Evolutionary conservation across 92 coral and sea anemone species (phyloP).

Genomic region (Bergia puertoricense): DNA sequence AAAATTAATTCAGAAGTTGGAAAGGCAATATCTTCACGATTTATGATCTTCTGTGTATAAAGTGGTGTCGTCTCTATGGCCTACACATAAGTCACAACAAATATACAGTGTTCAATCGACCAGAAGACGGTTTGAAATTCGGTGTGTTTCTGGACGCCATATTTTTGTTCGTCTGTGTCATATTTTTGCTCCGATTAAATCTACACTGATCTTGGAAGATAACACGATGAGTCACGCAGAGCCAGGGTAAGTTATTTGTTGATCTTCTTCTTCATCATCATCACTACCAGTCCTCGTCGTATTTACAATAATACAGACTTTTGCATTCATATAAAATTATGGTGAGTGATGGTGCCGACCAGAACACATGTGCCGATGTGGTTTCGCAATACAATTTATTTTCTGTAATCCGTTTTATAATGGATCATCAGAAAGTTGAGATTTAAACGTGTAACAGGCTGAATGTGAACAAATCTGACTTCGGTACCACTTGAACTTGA

Average conservation of each 20-base stretch:
- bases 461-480: too few relatives aligned
- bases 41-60: conserved; percentile 34
- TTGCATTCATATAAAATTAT: too few relatives aligned
- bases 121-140: conserved; percentile 6
- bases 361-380: too few relatives aligned
- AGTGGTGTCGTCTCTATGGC: conserved; percentile 66
- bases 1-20: conserved; percentile 28
- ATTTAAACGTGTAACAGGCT: too few relatives aligned
- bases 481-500: too few relatives aligned
- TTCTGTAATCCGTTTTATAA: too few relatives aligned
- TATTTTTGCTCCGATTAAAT: not conserved
- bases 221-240: conserved; percentile 82
- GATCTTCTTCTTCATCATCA: not conserved
- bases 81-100: conserved; percentile 39
- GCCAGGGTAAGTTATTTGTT: conserved; percentile 61
- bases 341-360: too few relatives aligned
- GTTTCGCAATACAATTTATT: too few relatives aligned
- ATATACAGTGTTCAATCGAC: conserved; percentile 26
- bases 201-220: not conserved
- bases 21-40: conserved; percentile 31
- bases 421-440: too few relatives aligned
- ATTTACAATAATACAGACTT: too few relatives aligned
- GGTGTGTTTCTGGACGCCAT: conserved; percentile 32
- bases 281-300: not conserved
- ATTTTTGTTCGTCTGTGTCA: not conserved